phyloP scores from a whole-genome alignment of 2,888 invertebrate genomes.

The Hirudinaria manillensis region DNA sequence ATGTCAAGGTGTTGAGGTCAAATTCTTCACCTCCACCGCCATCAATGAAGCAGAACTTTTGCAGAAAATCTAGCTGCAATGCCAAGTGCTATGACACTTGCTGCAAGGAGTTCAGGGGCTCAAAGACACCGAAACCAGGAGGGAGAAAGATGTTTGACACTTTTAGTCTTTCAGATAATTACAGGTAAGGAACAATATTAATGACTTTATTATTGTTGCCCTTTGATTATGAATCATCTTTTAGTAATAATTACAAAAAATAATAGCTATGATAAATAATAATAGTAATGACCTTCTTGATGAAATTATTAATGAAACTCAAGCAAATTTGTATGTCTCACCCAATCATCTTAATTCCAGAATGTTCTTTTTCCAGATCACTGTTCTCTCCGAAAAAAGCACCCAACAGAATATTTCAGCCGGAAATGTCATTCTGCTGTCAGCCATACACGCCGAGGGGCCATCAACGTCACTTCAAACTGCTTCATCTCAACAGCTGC shows the following conservation, averaged over 20 bases:
- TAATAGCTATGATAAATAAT: too few relatives aligned
- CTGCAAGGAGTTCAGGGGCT: not conserved
- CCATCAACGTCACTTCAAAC: not conserved
- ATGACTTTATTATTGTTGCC: not conserved
- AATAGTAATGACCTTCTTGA: too few relatives aligned
- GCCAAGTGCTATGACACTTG: not conserved
- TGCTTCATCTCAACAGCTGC: slow-evolving; percentile 7
- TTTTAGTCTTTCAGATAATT: slow-evolving; percentile 10
- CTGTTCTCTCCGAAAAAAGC: slow-evolving; percentile 13
- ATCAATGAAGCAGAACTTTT: not conserved
- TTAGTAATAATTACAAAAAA: not conserved
- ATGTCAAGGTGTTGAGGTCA: not conserved
- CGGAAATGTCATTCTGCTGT: not conserved
- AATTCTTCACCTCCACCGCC: slow-evolving; percentile 9
- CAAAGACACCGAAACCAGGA: not conserved
- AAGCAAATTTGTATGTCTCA: too few relatives aligned
- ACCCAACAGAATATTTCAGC: not conserved
- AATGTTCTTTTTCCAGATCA: not conserved
- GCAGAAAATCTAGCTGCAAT: too few relatives aligned
- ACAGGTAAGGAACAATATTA: not conserved
- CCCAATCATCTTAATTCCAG: too few relatives aligned
- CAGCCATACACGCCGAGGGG: not conserved
- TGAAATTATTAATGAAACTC: too few relatives aligned
- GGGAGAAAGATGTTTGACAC: not conserved
- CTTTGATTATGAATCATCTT: not conserved